Conservation (phyloP, 35 echinoderm and acorn worm genomes). For the Heliocidaris erythrogramma region DNA sequence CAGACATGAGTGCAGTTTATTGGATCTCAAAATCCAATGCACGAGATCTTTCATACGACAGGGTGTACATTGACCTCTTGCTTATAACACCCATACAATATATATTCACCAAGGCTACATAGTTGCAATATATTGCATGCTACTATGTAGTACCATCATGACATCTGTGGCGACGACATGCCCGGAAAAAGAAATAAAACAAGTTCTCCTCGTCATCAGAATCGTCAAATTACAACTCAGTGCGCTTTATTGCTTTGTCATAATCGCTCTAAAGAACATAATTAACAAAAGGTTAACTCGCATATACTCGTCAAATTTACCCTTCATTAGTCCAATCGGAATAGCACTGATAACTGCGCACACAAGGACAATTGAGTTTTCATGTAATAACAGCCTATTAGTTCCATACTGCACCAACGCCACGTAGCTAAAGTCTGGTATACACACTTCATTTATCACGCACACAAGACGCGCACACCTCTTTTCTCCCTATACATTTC, state of each 20-base stretch:
- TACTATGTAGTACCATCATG: neutral
- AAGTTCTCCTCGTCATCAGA: neutral
- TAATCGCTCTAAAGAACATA: neutral
- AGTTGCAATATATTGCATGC: neutral
- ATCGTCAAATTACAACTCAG: conserved; percentile 6
- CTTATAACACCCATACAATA: neutral
- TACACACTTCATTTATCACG: neutral
- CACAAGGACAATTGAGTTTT: neutral
- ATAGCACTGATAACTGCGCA: neutral
- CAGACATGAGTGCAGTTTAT: neutral
- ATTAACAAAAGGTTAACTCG: neutral
- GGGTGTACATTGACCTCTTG: neutral
- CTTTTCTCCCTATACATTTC: neutral
- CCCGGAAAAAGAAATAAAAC: neutral
- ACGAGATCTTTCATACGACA: neutral
- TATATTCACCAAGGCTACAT: neutral
- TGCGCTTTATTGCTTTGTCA: neutral
- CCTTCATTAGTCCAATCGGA: neutral
- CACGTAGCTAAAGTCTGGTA: neutral
- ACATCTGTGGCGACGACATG: neutral
- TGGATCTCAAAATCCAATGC: neutral
- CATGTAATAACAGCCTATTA: neutral
- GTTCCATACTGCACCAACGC: neutral
- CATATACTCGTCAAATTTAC: conserved; percentile 18
- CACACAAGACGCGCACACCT: neutral